Base-by-base conservation (phyloP, 2,888 invertebrate species). In the Lypha dubia region DNA sequence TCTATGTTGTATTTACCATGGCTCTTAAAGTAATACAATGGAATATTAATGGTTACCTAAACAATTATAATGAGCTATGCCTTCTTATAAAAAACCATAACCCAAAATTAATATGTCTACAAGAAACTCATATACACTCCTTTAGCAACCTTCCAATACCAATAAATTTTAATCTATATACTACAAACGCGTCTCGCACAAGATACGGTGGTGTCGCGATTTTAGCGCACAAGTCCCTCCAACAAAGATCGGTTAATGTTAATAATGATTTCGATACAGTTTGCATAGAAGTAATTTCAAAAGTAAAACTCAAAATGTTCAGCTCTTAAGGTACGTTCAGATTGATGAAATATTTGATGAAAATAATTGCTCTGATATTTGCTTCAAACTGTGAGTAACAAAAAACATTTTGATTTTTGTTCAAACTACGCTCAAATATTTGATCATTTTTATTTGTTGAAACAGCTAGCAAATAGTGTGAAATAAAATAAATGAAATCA, bases 241-340 rank as follows among this genome's bases (percentile, higher is more conserved):
- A 74, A 53, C 74, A 74, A 6, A 51, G 8, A 4, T 63, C 63
- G 9, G 17, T 41, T 15, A 38, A 9, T 17, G 4, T 41, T 4
- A 7, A 2, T 0, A 41, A 17, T 3, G 51, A 41, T 15, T 41
- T 74, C 28, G 74, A 63, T 3, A 0, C 20, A 0, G 5, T 74
- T 4, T 38, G 62, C 8, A 5, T 62, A 7, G 63, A 74, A 41
- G 41, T 74, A 13, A 17, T 15, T 1, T 85, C 80, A 1, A 75
- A 84, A 80, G 20, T 76, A 0, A 86, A 85, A 75, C 76, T 86
- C 32, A 63, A 56, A n/a, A 11, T 87, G 0, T 46, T 79, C 8
- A 79, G 65, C 8, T 46, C 77, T n/a, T n/a, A n/a, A n/a, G n/a
- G n/a, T n/a, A n/a, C n/a, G n/a, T n/a, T n/a, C n/a, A n/a, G n/a